Percentiles rank a stretch among this genome's conserved stretches.
These are phyloP conservation scores for Physocephala rufipes DNA, from an alignment of 2,888 invertebrate species.

Conservation along the genomic window DNA sequence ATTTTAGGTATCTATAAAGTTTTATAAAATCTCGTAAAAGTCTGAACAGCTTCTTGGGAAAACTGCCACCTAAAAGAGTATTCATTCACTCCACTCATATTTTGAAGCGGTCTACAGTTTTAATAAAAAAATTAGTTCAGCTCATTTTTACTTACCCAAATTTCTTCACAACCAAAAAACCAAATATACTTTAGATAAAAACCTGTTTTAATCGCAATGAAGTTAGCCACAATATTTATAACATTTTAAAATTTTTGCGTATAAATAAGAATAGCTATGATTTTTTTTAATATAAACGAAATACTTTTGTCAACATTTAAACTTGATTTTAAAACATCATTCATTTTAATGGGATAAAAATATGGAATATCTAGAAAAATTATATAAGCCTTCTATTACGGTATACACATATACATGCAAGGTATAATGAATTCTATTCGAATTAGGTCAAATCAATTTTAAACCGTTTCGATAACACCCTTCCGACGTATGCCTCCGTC, in stretches of 20 bases:
- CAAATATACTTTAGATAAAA: not conserved
- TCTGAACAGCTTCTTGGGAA: too few species aligned
- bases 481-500: constrained; percentile 66
- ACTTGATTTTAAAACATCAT: constrained; percentile 15
- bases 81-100: too few species aligned
- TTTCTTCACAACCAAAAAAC: too few species aligned
- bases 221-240: constrained; percentile 5
- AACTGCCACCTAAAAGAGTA: too few species aligned
- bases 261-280: not conserved
- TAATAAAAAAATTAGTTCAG: too few species aligned
- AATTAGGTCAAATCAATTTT: constrained; percentile 46
- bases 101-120: too few species aligned
- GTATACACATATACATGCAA: not conserved
- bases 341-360: constrained; percentile 5
- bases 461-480: constrained; percentile 68
- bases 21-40: too few species aligned
- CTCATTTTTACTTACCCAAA: too few species aligned
- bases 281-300: constrained; percentile 1
- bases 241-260: not conserved
- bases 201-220: not conserved
- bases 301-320: constrained; percentile 18
- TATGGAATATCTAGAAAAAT: constrained; percentile 10
- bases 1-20: too few species aligned
- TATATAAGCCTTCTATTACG: not conserved
- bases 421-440: not conserved